phyloP scores from a whole-genome alignment of 2,888 invertebrate genomes.

The Melieria omissa region DNA sequence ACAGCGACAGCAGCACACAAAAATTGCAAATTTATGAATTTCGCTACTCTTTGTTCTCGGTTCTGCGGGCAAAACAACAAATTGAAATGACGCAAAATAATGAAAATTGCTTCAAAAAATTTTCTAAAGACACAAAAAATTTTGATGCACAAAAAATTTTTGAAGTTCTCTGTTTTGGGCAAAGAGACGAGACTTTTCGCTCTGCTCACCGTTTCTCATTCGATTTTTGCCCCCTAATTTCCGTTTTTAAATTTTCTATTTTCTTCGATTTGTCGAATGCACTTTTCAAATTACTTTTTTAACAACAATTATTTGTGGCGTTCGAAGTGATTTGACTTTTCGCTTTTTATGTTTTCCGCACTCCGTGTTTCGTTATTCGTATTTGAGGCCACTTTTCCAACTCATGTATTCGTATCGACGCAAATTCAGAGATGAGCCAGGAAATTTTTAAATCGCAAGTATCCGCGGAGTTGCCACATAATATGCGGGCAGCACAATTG shows the following conservation, averaged over 20 bases:
- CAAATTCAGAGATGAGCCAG: too few species aligned
- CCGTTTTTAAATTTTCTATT: conserved; percentile 7
- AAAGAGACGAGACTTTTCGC: background rate
- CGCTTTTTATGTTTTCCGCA: too few species aligned
- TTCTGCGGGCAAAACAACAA: conserved; percentile 16
- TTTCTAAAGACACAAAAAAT: conserved; percentile 42
- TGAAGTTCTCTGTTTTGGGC: conserved; percentile 5
- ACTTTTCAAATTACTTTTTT: too few species aligned
- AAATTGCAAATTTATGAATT: background rate
- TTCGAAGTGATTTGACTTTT: too few species aligned
- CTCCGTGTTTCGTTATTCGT: too few species aligned
- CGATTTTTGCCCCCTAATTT: too few species aligned
- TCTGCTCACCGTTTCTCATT: conserved; percentile 34
- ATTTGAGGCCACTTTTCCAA: too few species aligned
- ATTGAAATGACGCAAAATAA: conserved; percentile 29
- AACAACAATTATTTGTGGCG: too few species aligned
- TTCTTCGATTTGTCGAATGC: conserved; percentile 24
- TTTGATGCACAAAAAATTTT: conserved; percentile 38
- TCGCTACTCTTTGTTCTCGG: conserved; percentile 18
- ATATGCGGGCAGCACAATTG: too few species aligned
- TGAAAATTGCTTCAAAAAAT: conserved; percentile 27
- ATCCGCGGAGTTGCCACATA: too few species aligned
- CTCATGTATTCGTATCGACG: too few species aligned
- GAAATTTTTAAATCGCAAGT: too few species aligned
- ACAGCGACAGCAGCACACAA: conserved; percentile 25